Percentiles rank a stretch among this genome's conserved stretches.
These are phyloP conservation scores for Papilio demoleus DNA, from an alignment of 2,888 invertebrate genomes.

Conservation along the genomic window DNA sequence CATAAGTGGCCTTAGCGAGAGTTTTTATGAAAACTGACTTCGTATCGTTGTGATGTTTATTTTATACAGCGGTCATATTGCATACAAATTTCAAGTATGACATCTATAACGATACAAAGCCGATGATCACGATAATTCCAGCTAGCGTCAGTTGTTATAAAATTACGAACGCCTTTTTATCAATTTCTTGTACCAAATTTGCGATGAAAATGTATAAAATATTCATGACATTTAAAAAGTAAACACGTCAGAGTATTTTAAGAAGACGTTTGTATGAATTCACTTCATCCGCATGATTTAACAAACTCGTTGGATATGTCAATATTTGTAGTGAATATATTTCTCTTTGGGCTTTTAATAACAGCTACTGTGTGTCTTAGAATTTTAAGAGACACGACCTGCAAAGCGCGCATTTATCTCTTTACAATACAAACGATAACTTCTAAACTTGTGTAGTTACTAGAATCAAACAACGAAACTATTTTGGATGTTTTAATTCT, in stretches of 20 bases:
- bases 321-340: conserved; percentile 28
- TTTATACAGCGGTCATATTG: too few species aligned
- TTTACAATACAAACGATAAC: neutral
- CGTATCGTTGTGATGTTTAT: too few species aligned
- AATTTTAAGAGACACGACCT: neutral
- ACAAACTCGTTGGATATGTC: conserved; percentile 7
- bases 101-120: too few species aligned
- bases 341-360: conserved; percentile 14
- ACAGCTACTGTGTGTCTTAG: conserved; percentile 3
- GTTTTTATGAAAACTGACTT: too few species aligned
- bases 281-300: conserved; percentile 20
- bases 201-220: neutral
- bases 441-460: neutral
- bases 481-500: too few species aligned
- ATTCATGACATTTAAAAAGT: neutral
- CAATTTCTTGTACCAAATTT: neutral
- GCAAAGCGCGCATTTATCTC: neutral
- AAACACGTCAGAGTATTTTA: neutral
- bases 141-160: too few species aligned
- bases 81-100: too few species aligned
- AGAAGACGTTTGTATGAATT: neutral
- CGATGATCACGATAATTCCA: too few species aligned
- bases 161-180: too few species aligned
- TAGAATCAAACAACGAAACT: too few species aligned
- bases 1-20: too few species aligned